A percentile compares a stretch with the other conserved stretches of the same genome.
Evolutionary conservation across 2,797 vertebrate species (phyloP).

Genomic region (Cossypha dichroa): DNA sequence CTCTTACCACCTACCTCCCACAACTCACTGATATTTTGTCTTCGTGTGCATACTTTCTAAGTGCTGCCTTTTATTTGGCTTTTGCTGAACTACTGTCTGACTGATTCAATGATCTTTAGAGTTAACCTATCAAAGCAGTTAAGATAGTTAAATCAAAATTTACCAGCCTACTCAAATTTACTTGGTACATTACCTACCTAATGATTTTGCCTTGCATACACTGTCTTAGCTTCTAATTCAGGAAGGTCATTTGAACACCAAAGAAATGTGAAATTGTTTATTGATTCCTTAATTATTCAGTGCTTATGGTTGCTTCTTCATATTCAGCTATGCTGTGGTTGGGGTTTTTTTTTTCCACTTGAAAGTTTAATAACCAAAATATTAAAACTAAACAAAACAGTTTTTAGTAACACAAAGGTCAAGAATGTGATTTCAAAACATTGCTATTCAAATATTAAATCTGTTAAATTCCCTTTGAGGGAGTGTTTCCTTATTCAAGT

Average conservation of each 20-base stretch:
- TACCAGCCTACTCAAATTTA: constrained; percentile 29
- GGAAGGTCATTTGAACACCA: constrained; percentile 35
- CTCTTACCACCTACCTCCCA: not conserved
- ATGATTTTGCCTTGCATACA: not conserved
- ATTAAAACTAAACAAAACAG: not conserved
- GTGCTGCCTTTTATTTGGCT: not conserved
- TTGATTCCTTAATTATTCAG: constrained; percentile 60
- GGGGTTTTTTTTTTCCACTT: not conserved
- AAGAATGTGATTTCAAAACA: not conserved
- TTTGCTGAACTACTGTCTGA: not conserved
- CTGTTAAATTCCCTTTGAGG: not conserved
- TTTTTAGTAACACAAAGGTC: not conserved
- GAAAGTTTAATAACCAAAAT: not conserved
- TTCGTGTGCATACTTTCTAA: not conserved
- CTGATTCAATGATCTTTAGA: constrained; percentile 23
- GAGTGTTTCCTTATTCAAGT: not conserved
- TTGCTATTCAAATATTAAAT: not conserved
- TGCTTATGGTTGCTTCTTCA: not conserved
- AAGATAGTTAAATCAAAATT: constrained; percentile 39
- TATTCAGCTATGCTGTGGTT: not conserved
- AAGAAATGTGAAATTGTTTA: constrained; percentile 49
- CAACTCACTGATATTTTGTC: not conserved
- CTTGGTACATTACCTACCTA: constrained; percentile 37
- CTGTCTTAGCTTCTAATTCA: constrained; percentile 1
- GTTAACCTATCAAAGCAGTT: constrained; percentile 20